A percentile compares a stretch with the other conserved stretches of the same genome.
Evolutionary conservation across 2,888 invertebrate genomes (phyloP).

Genomic region (Hyposoter didymator): DNA sequence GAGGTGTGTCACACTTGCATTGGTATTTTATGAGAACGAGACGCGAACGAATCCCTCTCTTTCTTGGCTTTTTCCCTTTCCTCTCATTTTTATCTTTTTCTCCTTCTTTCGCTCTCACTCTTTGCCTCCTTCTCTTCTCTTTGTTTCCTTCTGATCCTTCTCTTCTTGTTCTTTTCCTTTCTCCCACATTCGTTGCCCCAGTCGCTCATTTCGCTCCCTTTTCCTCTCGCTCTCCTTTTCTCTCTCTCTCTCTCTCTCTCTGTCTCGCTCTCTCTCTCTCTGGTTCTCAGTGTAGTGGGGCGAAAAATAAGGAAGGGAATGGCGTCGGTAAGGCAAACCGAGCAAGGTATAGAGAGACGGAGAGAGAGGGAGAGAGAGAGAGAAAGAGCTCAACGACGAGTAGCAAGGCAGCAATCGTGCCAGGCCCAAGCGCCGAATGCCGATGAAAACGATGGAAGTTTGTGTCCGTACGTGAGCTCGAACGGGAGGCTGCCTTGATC

Average conservation of each 20-base stretch:
- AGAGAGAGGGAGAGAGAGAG: conserved; percentile 15
- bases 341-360: conserved; percentile 18
- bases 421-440: conserved; percentile 68
- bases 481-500: conserved; percentile 69
- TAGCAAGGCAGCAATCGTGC: conserved; percentile 39
- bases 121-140: background rate
- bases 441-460: conserved; percentile 72
- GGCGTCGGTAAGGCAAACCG: conserved; percentile 71
- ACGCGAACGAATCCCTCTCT: conserved; percentile 28
- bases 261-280: background rate
- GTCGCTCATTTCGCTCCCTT: background rate
- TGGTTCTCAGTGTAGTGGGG: conserved; percentile 24
- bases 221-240: background rate
- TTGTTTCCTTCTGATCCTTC: background rate
- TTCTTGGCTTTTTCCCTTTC: background rate
- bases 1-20: conserved; percentile 58
- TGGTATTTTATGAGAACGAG: conserved; percentile 51
- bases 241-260: background rate
- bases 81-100: background rate
- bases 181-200: background rate
- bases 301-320: conserved; percentile 71
- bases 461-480: conserved; percentile 71
- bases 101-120: background rate
- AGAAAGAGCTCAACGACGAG: conserved; percentile 24
- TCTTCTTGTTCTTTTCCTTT: background rate